phyloP scores from a whole-genome alignment of 2,888 invertebrate genomes.

The Polydrusus pterygomalis region DNA sequence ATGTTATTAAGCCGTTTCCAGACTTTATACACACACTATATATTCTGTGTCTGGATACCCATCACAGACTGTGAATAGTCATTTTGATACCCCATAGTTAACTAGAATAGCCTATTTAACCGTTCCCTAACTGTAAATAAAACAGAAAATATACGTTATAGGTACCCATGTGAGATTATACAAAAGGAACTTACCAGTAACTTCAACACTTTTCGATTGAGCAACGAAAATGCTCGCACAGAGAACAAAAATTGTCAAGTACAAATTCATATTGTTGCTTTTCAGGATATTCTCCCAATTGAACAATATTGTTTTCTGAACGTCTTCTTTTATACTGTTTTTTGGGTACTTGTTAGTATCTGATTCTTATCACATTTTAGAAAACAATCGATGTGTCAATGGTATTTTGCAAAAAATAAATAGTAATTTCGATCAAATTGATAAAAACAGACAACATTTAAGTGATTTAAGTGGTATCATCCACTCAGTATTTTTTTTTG shows the following conservation, averaged over 20 bases:
- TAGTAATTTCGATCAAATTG: not conserved
- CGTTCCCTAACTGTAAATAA: too few species aligned
- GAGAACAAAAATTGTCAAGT: not conserved
- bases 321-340: not conserved
- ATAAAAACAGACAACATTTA: constrained; percentile 1
- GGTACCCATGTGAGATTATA: too few species aligned
- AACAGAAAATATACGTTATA: too few species aligned
- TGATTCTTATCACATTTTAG: not conserved
- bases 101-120: too few species aligned
- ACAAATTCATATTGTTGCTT: constrained; percentile 4
- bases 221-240: not conserved
- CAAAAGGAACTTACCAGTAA: constrained; percentile 4
- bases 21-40: too few species aligned
- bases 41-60: too few species aligned
- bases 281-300: too few species aligned
- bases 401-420: not conserved
- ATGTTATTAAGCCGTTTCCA: too few species aligned
- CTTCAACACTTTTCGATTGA: constrained; percentile 9
- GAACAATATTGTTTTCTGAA: not conserved
- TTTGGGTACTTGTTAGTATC: not conserved
- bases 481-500: not conserved
- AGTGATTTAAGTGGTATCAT: not conserved
- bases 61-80: too few species aligned
- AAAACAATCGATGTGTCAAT: not conserved
- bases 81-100: too few species aligned